Conservation (phyloP, 2,797 vertebrate genomes). For the Darevskia mixta region DNA sequence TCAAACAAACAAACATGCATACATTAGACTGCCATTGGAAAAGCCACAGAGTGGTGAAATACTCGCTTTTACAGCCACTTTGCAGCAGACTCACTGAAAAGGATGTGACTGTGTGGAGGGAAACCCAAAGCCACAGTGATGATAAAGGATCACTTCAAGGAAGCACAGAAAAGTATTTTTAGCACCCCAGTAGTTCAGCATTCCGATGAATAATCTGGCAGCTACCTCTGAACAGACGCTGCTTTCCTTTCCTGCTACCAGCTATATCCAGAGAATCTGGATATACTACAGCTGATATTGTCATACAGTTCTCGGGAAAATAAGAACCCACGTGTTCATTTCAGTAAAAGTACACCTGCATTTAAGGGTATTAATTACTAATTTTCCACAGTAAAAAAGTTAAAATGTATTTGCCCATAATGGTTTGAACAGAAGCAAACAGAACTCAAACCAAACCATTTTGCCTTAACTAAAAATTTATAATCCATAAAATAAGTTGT, state of each 20-base stretch:
- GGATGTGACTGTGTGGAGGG: slow-evolving; percentile 52
- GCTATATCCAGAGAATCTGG: background rate
- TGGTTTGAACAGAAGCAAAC: background rate
- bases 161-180: slow-evolving; percentile 61
- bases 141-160: slow-evolving; percentile 63
- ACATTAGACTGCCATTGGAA: background rate
- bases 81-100: background rate
- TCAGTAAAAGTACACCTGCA: background rate
- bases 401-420: background rate
- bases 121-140: slow-evolving; percentile 49
- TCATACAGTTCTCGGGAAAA: background rate
- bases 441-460: background rate
- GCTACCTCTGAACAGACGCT: background rate
- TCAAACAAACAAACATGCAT: background rate
- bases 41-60: background rate
- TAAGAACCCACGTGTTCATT: background rate
- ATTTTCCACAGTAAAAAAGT: background rate
- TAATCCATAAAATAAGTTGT: background rate
- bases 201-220: background rate
- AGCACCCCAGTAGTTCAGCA: slow-evolving; percentile 5
- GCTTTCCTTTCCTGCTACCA: accelerated
- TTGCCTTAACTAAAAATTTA: background rate
- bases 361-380: background rate
- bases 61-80: background rate
- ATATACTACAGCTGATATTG: background rate